Evolutionary conservation across 2,113 vertebrate genomes (phyloP).

Genomic region (Oplegnathus fasciatus): DNA sequence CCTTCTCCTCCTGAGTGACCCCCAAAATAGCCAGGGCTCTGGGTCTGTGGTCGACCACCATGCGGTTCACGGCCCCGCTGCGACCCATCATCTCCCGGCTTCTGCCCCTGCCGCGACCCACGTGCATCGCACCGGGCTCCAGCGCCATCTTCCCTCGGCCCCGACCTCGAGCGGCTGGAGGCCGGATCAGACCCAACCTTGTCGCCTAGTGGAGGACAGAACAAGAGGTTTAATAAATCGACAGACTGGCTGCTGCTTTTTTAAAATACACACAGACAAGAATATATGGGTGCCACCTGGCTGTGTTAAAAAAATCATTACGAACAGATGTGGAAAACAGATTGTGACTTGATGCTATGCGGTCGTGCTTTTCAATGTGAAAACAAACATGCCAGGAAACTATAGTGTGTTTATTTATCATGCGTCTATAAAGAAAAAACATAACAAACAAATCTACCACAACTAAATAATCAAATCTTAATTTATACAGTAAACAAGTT

Average conservation of each 20-base stretch:
- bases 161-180: slow-evolving; percentile 88
- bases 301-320: slow-evolving; percentile 23
- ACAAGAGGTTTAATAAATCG: background rate
- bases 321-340: slow-evolving; percentile 18
- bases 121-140: slow-evolving; percentile 68
- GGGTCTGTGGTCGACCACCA: slow-evolving; percentile 97
- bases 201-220: slow-evolving; percentile 86
- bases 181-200: slow-evolving; percentile 89
- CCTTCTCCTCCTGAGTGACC: slow-evolving; percentile 94
- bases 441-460: too few species aligned
- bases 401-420: background rate
- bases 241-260: background rate
- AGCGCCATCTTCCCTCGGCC: slow-evolving; percentile 88
- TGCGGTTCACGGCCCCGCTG: slow-evolving; percentile 88
- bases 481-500: background rate
- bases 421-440: background rate
- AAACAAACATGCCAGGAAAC: background rate
- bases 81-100: slow-evolving; percentile 89
- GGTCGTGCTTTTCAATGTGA: background rate
- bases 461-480: background rate
- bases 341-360: background rate
- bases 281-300: background rate
- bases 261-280: background rate
- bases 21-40: slow-evolving; percentile 91
- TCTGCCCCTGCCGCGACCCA: slow-evolving; percentile 87